A percentile compares a stretch with the other conserved stretches of the same genome.
phyloP scores from a whole-genome alignment of 2,888 invertebrate species.

The Cryptophagus acutangulus region DNA sequence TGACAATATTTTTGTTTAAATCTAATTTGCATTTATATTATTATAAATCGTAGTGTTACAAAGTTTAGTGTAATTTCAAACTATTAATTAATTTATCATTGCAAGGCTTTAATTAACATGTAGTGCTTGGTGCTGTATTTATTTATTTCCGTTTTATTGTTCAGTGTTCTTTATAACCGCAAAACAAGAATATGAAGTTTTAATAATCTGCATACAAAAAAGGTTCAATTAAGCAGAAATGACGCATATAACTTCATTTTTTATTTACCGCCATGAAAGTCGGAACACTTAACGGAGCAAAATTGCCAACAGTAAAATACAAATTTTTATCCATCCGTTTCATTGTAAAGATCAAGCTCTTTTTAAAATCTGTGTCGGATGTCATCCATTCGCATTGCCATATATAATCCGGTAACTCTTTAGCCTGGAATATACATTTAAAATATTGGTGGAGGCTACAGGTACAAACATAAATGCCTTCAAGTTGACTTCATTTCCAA shows the following conservation, averaged over 20 bases:
- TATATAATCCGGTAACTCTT: slow-evolving; percentile 34
- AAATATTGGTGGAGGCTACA: background rate
- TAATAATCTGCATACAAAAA: slow-evolving; percentile 31
- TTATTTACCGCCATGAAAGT: slow-evolving; percentile 39
- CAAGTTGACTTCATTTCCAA: slow-evolving; percentile 42
- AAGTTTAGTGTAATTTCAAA: no score
- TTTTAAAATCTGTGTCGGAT: slow-evolving; percentile 32
- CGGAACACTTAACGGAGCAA: slow-evolving; percentile 39
- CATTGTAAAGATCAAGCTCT: slow-evolving; percentile 40
- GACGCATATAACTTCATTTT: slow-evolving; percentile 6
- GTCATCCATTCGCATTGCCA: slow-evolving; percentile 40
- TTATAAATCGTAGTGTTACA: no score
- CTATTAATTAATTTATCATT: no score
- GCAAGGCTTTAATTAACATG: no score
- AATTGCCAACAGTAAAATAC: slow-evolving; percentile 41
- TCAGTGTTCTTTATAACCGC: slow-evolving; percentile 30
- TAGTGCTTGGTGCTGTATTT: no score
- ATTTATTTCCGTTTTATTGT: no score
- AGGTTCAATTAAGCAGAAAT: slow-evolving; percentile 2
- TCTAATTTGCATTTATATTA: no score
- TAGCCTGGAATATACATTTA: slow-evolving; percentile 28
- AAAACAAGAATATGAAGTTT: slow-evolving; percentile 33
- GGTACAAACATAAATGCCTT: slow-evolving; percentile 22
- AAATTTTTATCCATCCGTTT: slow-evolving; percentile 36
- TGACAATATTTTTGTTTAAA: no score